phyloP scores from a whole-genome alignment of 2,888 invertebrate genomes.

The Chymomyza caudatula region DNA sequence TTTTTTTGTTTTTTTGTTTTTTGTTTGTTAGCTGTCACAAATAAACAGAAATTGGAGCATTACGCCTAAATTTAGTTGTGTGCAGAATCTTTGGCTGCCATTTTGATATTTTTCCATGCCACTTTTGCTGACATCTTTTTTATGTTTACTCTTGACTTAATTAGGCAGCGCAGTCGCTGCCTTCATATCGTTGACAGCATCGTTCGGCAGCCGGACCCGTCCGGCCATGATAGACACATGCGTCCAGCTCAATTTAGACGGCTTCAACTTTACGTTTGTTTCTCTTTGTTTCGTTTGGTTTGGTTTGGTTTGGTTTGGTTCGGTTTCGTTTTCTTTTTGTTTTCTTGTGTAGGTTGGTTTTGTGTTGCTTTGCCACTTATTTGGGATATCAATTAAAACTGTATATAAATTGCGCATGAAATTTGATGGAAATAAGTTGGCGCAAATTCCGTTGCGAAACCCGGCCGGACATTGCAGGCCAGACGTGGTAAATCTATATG shows the following conservation, averaged over 20 bases:
- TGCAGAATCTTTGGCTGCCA: conserved; percentile 7
- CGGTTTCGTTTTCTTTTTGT: neutral
- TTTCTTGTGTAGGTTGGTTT: too few relatives aligned
- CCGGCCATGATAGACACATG: neutral
- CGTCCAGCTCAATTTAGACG: neutral
- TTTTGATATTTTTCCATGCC: conserved; percentile 25
- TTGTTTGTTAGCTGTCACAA: neutral
- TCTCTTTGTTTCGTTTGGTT: neutral
- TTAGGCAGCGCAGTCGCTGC: conserved; percentile 28
- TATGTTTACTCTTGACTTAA: conserved; percentile 57
- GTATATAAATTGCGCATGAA: neutral
- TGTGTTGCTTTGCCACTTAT: neutral
- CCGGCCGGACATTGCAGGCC: neutral
- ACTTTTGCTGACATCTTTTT: conserved; percentile 33
- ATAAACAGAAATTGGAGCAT: neutral
- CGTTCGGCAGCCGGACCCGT: conserved; percentile 5
- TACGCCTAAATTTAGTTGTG: conserved; percentile 29
- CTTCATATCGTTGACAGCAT: neutral
- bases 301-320: neutral
- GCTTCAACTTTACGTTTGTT: neutral
- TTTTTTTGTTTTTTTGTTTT: neutral
- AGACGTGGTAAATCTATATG: conserved; percentile 15
- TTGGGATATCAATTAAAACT: neutral
- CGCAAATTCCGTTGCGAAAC: neutral
- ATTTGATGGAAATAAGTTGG: neutral